Conservation (phyloP, 2,888 invertebrate species). For the Coecobrya sp. region DNA sequence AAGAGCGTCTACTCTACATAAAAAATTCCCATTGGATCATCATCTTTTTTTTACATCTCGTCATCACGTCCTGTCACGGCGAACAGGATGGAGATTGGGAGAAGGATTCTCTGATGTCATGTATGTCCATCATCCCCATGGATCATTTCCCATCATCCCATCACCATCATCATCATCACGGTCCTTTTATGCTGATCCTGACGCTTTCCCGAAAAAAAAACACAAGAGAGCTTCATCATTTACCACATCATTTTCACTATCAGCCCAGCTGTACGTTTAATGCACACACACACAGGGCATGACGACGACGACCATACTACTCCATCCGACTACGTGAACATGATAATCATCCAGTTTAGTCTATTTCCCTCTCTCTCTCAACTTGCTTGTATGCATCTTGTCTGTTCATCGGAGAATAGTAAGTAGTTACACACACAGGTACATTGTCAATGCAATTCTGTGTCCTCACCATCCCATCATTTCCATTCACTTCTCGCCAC, state of each 20-base stretch:
- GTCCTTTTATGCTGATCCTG: background rate
- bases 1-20: background rate
- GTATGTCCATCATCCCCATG: background rate
- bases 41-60: no score
- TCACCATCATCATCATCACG: background rate
- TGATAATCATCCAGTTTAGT: background rate
- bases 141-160: background rate
- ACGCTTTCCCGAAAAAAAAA: background rate
- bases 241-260: no score
- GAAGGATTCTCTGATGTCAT: background rate
- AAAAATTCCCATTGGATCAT: background rate
- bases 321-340: background rate
- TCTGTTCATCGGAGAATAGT: background rate
- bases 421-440: background rate
- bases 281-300: no score
- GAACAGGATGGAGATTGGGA: background rate
- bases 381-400: background rate
- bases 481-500: background rate
- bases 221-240: background rate
- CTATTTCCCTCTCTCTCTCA: background rate
- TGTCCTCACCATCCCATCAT: background rate
- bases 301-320: no score
- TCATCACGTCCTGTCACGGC: background rate
- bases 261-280: no score
- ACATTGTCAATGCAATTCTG: background rate